phyloP scores from a whole-genome alignment of 1,140 invertebrate species.

The Drosophila persimilis region DNA sequence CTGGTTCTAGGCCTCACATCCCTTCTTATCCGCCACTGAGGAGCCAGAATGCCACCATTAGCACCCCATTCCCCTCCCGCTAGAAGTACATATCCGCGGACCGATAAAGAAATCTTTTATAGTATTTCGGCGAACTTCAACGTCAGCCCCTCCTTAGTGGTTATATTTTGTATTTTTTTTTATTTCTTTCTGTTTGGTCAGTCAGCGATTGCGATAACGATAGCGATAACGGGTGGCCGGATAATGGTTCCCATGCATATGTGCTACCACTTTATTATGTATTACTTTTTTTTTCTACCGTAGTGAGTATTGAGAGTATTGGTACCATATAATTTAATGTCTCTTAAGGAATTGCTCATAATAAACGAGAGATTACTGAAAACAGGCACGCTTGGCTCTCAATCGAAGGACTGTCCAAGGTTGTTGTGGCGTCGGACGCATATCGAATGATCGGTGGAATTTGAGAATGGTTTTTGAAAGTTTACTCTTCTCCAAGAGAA shows the following conservation, averaged over 20 bases:
- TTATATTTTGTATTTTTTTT: neutral
- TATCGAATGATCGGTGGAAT: no score
- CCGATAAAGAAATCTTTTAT: no score
- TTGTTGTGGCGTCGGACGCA: no score
- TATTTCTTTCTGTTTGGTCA: constrained; percentile 7
- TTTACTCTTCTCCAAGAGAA: no score
- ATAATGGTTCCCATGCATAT: neutral
- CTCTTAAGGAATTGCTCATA: constrained; percentile 39
- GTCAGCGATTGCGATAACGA: no score
- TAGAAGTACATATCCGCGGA: neutral
- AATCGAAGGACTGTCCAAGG: no score
- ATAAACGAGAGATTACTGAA: constrained; percentile 31
- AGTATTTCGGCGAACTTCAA: constrained; percentile 1
- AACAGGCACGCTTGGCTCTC: constrained; percentile 1
- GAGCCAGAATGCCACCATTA: no score
- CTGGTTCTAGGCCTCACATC: constrained; percentile 25
- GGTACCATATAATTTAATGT: constrained; percentile 47
- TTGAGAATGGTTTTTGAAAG: no score
- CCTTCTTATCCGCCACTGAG: constrained; percentile 35
- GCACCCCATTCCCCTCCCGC: neutral
- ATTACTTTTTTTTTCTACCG: constrained; percentile 5
- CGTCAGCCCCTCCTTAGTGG: no score
- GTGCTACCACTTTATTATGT: constrained; percentile 7
- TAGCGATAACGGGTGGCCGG: no score
- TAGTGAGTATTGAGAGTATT: constrained; percentile 4